A percentile compares a stretch with the other conserved stretches of the same genome.
These are phyloP conservation scores for Corythucha ciliata DNA, from an alignment of 2,888 invertebrate species.

Conservation along the genomic window DNA sequence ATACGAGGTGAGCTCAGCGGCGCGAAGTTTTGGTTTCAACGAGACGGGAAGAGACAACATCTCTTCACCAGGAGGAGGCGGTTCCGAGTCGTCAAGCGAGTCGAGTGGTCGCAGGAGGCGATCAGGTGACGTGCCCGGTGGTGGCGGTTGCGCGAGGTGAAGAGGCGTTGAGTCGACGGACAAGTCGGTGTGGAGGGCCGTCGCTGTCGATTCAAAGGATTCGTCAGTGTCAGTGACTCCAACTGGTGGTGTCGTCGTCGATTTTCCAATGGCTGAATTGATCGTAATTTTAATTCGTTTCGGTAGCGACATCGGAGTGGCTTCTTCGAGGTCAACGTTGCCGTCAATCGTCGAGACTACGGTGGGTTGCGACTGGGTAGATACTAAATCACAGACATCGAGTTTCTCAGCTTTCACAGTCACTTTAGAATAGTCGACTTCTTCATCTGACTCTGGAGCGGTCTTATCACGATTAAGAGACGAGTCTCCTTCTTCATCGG, in stretches of 20 bases:
- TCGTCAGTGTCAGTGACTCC: too few relatives aligned
- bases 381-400: constrained; percentile 44
- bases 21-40: constrained; percentile 57
- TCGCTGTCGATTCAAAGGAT: too few relatives aligned
- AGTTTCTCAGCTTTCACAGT: constrained; percentile 56
- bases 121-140: background rate
- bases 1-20: constrained; percentile 57
- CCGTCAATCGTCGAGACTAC: constrained; percentile 64
- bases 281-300: constrained; percentile 71
- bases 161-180: too few relatives aligned
- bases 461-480: constrained; percentile 44
- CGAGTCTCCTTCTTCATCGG: constrained; percentile 50
- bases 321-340: constrained; percentile 58
- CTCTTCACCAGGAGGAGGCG: constrained; percentile 50
- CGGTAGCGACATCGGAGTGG: constrained; percentile 38
- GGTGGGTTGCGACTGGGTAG: constrained; percentile 48
- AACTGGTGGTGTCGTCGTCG: constrained; percentile 50
- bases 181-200: too few relatives aligned
- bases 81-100: constrained; percentile 41
- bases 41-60: constrained; percentile 32
- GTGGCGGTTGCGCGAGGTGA: background rate
- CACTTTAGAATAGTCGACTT: constrained; percentile 34
- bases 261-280: constrained; percentile 40
- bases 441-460: constrained; percentile 45
- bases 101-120: background rate